Evolutionary conservation across 2,113 vertebrate species (phyloP).

Genomic region (Salminus brasiliensis): DNA sequence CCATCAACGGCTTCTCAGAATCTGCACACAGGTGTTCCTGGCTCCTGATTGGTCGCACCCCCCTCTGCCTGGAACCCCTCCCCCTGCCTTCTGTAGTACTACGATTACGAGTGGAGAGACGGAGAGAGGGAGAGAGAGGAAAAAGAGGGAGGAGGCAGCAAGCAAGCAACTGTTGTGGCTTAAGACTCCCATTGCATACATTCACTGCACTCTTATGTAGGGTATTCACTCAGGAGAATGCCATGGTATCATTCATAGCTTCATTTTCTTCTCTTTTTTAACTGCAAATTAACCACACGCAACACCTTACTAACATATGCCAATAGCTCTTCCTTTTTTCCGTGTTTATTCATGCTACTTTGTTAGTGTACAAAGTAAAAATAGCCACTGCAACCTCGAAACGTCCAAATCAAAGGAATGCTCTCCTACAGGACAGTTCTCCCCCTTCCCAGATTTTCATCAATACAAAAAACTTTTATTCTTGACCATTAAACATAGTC

Average conservation of each 20-base stretch:
- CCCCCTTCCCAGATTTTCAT: not conserved
- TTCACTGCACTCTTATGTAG: conserved; percentile 25
- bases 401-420: not conserved
- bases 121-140: conserved; percentile 39
- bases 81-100: conserved; percentile 60
- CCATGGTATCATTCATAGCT: not conserved
- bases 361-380: not conserved
- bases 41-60: conserved; percentile 78
- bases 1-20: conserved; percentile 58
- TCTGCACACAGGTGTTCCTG: conserved; percentile 59
- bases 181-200: conserved; percentile 26
- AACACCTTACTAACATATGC: not conserved
- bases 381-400: not conserved
- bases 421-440: not conserved
- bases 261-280: not conserved
- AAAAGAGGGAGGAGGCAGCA: not conserved
- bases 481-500: not conserved
- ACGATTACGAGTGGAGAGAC: conserved; percentile 44
- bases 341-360: not conserved
- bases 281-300: too few species aligned
- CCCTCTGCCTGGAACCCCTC: conserved; percentile 67
- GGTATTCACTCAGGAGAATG: not conserved
- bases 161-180: conserved; percentile 38
- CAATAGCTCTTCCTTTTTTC: not conserved
- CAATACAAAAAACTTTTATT: not conserved